A percentile compares a stretch with the other conserved stretches of the same genome.
phyloP scores from a whole-genome alignment of 1,140 invertebrate genomes.

The Apocrypta bakeri region DNA sequence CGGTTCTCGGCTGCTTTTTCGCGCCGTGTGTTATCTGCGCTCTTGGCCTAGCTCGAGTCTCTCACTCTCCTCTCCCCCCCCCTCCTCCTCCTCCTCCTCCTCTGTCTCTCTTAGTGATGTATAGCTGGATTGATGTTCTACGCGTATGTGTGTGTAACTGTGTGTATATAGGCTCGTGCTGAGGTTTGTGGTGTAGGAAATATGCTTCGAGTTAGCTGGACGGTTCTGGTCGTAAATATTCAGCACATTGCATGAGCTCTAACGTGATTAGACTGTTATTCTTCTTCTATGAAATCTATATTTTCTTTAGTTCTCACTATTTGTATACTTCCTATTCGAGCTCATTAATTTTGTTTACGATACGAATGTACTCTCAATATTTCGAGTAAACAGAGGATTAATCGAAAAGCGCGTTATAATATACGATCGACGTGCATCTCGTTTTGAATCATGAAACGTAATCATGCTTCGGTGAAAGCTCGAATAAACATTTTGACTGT shows the following conservation, averaged over 20 bases:
- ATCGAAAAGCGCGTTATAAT: not conserved
- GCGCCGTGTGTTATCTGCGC: slow-evolving; percentile 23
- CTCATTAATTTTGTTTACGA: not conserved
- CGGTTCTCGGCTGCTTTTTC: slow-evolving; percentile 18
- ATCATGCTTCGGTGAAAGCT: not conserved
- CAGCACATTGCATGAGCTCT: not conserved
- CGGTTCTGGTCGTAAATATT: no score
- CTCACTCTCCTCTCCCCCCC: no score
- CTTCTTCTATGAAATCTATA: not conserved
- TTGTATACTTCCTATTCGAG: not conserved
- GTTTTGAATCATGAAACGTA: not conserved
- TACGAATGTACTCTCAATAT: no score
- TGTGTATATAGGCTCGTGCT: not conserved
- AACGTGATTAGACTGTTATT: not conserved
- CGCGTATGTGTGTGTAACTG: not conserved
- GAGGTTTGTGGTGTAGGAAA: not conserved
- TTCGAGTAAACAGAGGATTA: not conserved
- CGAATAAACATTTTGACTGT: not conserved
- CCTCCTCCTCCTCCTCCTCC: no score
- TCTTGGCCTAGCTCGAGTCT: slow-evolving; percentile 41
- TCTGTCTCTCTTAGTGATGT: no score
- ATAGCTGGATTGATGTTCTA: slow-evolving; percentile 19
- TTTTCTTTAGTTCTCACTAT: not conserved
- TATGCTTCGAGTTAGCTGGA: not conserved
- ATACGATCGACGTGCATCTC: not conserved